These are phyloP conservation scores for Heteromurus nitidus DNA, from an alignment of 2,888 invertebrate genomes.

Conservation along the genomic window DNA sequence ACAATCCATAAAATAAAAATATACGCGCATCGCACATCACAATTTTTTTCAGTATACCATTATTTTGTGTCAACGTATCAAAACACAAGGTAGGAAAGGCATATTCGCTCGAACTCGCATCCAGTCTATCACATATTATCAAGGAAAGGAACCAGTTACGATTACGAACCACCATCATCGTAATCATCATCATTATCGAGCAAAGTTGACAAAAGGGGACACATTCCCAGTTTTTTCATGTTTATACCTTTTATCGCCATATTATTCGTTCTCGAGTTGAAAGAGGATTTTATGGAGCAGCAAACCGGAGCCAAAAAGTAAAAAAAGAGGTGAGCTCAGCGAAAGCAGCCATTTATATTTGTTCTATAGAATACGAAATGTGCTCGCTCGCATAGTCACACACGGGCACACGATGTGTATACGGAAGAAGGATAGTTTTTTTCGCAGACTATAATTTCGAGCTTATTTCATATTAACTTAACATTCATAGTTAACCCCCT, in stretches of 20 bases:
- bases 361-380: not conserved
- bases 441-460: conserved; percentile 45
- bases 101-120: too few relatives aligned
- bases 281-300: not conserved
- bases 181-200: conserved; percentile 61
- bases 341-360: not conserved
- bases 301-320: conserved; percentile 21
- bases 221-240: conserved; percentile 65
- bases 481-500: not conserved
- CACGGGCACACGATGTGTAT: not conserved
- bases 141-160: too few relatives aligned
- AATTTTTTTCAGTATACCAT: conserved; percentile 13
- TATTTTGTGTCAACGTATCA: too few relatives aligned
- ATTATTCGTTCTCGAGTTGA: conserved; percentile 21
- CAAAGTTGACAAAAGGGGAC: conserved; percentile 66
- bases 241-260: conserved; percentile 54
- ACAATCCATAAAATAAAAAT: not conserved
- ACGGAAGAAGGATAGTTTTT: conserved; percentile 36
- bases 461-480: conserved; percentile 26
- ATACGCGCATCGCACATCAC: conserved; percentile 5
- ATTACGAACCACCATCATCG: too few relatives aligned
- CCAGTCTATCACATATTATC: too few relatives aligned
- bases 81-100: too few relatives aligned
- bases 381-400: too few relatives aligned
- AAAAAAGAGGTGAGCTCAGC: not conserved